Evolutionary conservation across 2,888 invertebrate genomes (phyloP), one percentile per base, ranked within the genome.

Genomic region (Congeria kusceri): DNA sequence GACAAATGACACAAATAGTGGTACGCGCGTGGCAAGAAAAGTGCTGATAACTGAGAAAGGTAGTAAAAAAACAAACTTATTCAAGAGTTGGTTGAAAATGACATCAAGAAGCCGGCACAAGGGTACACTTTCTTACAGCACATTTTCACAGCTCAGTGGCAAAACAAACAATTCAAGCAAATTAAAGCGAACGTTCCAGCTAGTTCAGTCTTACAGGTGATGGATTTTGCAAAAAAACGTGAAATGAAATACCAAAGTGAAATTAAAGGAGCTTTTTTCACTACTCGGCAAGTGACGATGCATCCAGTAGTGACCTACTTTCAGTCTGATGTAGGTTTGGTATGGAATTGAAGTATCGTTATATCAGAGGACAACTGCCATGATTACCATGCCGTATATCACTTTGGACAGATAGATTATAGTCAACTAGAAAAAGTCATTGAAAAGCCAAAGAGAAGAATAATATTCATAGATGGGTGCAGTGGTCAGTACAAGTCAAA

Each of bases 221-320:
- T 94, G 97, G 88, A 95, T 96, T 95, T 95, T 95, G 92, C 95
- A 95, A 81, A 86, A 61, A 87, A 84, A 46, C 27, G 83, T 5
- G 56, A 71, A 49, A 44, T 74, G 4, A 46, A 56, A 13, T 83
- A 80, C 49, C 78, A 84, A 62, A 61, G 76, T 56, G 82, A 84
- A 68, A 73, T 73, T 7, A 77, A 82, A 23, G 61, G 57, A 18
- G 76, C 74, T 5, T 84, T 44, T 86, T 39, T n/a, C 64, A 65
- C 61, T 15, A 56, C 58, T 15, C 28, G 20, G 15, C 82, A 83
- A 62, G 62, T 83, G 9, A 85, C 85, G 23, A 57, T 86, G 15
- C 80, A 85, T 49, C 85, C 86, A 29, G 47, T 85, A 0, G 82
- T 85, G 0, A 70, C 67, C 20, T 80, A 69, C 58, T 85, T 69